phyloP scores from a whole-genome alignment of 2,113 vertebrate genomes.

The Enhydra lutris region DNA sequence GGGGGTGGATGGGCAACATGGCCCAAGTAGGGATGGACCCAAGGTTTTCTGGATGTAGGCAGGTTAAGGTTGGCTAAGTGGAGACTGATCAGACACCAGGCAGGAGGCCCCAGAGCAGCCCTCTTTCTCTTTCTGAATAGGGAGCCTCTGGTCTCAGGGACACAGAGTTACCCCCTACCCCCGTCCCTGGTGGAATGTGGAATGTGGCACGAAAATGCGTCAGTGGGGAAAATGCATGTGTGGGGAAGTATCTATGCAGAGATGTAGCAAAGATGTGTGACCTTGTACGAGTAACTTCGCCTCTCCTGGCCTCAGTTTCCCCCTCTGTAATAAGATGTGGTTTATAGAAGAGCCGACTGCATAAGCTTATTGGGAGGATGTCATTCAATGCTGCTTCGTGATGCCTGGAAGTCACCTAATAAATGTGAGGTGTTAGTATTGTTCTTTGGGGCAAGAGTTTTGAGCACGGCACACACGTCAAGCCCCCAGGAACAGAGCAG shows the following conservation, averaged over 20 bases:
- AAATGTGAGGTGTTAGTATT: background rate
- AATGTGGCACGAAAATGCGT: background rate
- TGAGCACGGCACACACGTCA: background rate
- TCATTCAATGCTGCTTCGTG: background rate
- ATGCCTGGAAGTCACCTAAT: background rate
- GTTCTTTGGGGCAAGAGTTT: background rate
- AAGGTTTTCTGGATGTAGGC: no score
- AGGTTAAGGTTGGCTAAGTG: background rate
- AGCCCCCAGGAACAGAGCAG: background rate
- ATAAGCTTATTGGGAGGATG: background rate
- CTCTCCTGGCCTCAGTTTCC: background rate
- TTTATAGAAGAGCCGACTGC: background rate
- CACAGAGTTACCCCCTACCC: background rate
- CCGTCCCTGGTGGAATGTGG: background rate
- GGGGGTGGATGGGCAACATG: background rate
- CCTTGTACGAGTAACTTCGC: background rate
- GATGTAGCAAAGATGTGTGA: rapidly evolving
- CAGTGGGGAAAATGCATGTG: rapidly evolving
- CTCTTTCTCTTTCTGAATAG: background rate
- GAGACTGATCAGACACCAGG: background rate
- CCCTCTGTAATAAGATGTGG: background rate
- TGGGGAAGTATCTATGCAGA: background rate
- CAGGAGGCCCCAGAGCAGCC: background rate
- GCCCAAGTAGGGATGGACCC: background rate
- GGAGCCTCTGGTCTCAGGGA: background rate